Base-by-base conservation (phyloP, 2,888 invertebrate genomes). In the Drosophila recens region DNA sequence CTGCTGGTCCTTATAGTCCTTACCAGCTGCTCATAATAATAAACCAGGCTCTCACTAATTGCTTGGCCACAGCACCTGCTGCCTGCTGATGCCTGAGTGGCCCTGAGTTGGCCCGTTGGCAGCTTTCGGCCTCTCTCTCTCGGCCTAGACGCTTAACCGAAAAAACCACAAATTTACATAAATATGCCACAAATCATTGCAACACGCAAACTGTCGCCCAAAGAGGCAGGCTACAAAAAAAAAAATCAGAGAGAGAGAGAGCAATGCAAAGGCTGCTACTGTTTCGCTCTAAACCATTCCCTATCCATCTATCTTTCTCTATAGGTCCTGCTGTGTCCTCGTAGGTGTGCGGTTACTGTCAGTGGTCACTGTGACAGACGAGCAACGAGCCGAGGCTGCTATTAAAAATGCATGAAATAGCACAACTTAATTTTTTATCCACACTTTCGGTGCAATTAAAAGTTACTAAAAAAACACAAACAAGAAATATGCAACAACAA, bases 141-240 rank as follows among this genome's bases (percentile, higher is more conserved):
- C 48, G 59, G 54, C 67, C 52, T 59, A 69, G 49, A 66, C 52
- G 70, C 56, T 80, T 72, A 79, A 71, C 70, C 54, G 63, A 66
- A 89, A 87, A 83, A 80, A 73, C 85, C 79, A 76, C 85, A 89
- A 86, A 91, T 90, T 90, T 90, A 77, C 90, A 90, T 90, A 90
- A 90, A 90, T 91, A 81, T 68, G 74, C 90, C 86, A 91, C 90
- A 90, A 90, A 91, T 91, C 90, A 90, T 89, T 80, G 82, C 79
- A 61, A 63, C 66, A 67, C 62, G 48, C 46, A 65, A 67, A 81
- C 73, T 81, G 79, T 81, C 74, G 73, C 57, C 68, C 53, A 63
- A 69, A 69, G 57, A 27, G 27, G 67, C 65, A 40, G 42, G 27
- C 54, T 49, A 51, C 20, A 30, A 43, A 27, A 53, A 52, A 62